Conservation (phyloP, 2,888 invertebrate genomes). For the Thysanoteuthis rhombus region DNA sequence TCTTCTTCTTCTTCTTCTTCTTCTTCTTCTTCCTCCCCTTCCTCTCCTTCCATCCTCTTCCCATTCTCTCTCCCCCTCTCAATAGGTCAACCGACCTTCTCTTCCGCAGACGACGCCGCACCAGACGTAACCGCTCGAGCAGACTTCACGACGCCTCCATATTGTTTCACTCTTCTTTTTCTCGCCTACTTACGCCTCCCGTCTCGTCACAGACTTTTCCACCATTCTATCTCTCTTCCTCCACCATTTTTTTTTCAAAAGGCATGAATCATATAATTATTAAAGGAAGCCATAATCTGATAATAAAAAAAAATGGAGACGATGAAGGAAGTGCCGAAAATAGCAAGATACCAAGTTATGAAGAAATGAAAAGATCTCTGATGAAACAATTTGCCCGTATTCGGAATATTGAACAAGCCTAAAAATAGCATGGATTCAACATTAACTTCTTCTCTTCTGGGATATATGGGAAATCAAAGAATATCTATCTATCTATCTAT, state of each 20-base stretch:
- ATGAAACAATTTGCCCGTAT: too few species aligned
- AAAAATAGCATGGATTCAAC: too few species aligned
- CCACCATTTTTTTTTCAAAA: neutral
- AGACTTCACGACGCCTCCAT: neutral
- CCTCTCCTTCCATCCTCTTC: too few species aligned
- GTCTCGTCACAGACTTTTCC: neutral
- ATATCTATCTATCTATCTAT: neutral
- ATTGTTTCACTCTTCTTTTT: neutral
- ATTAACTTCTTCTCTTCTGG: too few species aligned
- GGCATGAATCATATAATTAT: neutral
- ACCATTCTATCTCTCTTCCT: neutral
- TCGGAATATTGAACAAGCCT: too few species aligned
- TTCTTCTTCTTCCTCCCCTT: too few species aligned
- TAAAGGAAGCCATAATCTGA: neutral
- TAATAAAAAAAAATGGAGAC: too few species aligned
- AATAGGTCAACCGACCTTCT: neutral
- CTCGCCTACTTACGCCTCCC: neutral
- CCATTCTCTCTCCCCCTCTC: neutral
- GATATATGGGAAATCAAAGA: too few species aligned
- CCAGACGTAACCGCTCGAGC: neutral
- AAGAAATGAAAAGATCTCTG: too few species aligned
- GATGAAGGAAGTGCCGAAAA: too few species aligned
- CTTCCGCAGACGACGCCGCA: neutral
- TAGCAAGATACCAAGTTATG: too few species aligned
- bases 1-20: too few species aligned